Evolutionary conservation across 2,888 invertebrate species (phyloP).

Genomic region (Periphyllus acericola): DNA sequence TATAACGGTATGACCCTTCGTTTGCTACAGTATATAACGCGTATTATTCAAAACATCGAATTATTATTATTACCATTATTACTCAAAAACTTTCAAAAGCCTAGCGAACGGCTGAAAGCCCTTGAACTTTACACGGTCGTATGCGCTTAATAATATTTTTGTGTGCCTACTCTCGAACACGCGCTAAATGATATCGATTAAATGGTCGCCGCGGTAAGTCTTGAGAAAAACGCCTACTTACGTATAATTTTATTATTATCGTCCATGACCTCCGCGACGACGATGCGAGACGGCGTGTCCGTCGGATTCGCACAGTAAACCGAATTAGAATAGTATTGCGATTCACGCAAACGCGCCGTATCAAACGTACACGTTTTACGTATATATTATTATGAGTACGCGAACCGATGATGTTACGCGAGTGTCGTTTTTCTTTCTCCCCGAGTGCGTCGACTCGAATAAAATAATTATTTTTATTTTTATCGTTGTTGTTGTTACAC

Average conservation of each 20-base stretch:
- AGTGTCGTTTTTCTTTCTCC: background rate
- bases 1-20: no score
- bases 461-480: no score
- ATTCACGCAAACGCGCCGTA: no score
- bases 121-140: constrained; percentile 36
- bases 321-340: background rate
- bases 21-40: no score
- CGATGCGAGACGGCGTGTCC: no score
- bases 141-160: background rate
- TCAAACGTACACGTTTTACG: no score
- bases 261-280: constrained; percentile 27
- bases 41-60: background rate
- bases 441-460: background rate
- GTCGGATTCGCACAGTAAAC: no score
- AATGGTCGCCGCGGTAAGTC: background rate
- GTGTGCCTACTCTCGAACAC: background rate
- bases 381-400: background rate
- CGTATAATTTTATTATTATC: background rate
- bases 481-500: no score
- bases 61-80: background rate
- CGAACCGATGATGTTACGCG: no score
- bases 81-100: background rate
- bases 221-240: constrained; percentile 42
- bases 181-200: constrained; percentile 45
- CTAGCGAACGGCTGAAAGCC: background rate